A percentile compares a stretch with the other conserved stretches of the same genome.
phyloP scores from a whole-genome alignment of 2,113 vertebrate genomes.

The Cathartes aura region DNA sequence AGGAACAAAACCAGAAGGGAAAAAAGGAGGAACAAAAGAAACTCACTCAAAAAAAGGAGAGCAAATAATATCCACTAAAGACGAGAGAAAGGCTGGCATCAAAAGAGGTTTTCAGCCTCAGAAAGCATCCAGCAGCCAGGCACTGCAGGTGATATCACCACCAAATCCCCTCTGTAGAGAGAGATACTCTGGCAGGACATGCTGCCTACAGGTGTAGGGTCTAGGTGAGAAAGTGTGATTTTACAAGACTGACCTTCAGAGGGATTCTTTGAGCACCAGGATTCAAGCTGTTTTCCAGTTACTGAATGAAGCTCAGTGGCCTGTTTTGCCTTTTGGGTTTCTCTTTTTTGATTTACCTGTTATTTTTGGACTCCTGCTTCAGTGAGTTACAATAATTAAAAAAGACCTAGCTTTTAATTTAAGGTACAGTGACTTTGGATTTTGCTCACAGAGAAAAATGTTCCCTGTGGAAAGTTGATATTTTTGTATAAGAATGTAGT shows the following conservation, averaged over 20 bases:
- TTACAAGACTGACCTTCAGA: constrained; percentile 8
- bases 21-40: constrained; percentile 15
- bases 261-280: neutral
- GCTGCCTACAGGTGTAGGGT: neutral
- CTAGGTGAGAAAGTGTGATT: neutral
- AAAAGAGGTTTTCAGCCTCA: constrained; percentile 14
- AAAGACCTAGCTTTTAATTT: neutral
- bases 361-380: constrained; percentile 20
- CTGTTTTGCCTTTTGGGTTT: neutral
- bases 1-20: neutral
- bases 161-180: neutral
- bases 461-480: neutral
- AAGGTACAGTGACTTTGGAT: neutral
- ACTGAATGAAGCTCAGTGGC: neutral
- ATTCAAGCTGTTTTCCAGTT: constrained; percentile 12
- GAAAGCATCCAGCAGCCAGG: neutral
- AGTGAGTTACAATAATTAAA: constrained; percentile 6
- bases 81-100: neutral
- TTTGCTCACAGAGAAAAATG: neutral
- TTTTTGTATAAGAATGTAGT: neutral
- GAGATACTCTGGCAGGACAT: neutral
- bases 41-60: neutral
- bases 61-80: neutral
- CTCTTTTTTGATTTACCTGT: neutral
- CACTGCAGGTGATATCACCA: constrained; percentile 1